Conservation (phyloP, 2,797 vertebrate genomes). For the Urosaurus nigricauda region DNA sequence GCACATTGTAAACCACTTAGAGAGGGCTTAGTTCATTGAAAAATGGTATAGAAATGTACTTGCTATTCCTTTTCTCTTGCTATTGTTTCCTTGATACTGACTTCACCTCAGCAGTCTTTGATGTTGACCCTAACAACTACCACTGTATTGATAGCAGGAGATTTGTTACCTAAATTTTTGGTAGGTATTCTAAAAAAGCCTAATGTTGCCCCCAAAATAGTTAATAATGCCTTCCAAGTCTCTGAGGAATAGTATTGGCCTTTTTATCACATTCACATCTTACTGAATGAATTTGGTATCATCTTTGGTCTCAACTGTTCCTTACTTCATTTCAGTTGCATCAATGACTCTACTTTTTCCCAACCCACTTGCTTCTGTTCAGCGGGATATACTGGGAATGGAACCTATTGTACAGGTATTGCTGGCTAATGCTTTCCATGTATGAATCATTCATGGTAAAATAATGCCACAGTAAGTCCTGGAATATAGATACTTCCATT, state of each 20-base stretch:
- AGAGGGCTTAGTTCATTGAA: too few relatives aligned
- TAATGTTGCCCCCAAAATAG: too few relatives aligned
- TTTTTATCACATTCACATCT: neutral
- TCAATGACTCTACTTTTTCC: slow-evolving; percentile 77
- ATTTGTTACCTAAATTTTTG: too few relatives aligned
- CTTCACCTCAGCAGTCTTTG: too few relatives aligned
- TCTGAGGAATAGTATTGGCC: too few relatives aligned
- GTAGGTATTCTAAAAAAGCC: neutral
- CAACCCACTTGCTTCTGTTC: slow-evolving; percentile 84
- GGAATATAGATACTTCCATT: neutral
- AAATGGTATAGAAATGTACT: too few relatives aligned
- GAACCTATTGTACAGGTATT: slow-evolving; percentile 89
- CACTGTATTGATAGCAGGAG: too few relatives aligned
- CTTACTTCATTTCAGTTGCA: slow-evolving; percentile 82
- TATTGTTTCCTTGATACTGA: too few relatives aligned
- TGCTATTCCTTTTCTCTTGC: too few relatives aligned
- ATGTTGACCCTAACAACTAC: too few relatives aligned
- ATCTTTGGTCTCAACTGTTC: slow-evolving; percentile 29
- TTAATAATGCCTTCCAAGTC: too few relatives aligned
- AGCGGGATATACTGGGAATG: slow-evolving; percentile 91
- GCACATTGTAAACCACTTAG: too few relatives aligned
- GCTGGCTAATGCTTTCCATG: neutral
- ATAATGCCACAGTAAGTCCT: neutral
- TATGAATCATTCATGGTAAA: neutral
- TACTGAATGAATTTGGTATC: neutral